Evolutionary conservation across 2,888 invertebrate species (phyloP).

Genomic region (Camptogramma bilineatum): DNA sequence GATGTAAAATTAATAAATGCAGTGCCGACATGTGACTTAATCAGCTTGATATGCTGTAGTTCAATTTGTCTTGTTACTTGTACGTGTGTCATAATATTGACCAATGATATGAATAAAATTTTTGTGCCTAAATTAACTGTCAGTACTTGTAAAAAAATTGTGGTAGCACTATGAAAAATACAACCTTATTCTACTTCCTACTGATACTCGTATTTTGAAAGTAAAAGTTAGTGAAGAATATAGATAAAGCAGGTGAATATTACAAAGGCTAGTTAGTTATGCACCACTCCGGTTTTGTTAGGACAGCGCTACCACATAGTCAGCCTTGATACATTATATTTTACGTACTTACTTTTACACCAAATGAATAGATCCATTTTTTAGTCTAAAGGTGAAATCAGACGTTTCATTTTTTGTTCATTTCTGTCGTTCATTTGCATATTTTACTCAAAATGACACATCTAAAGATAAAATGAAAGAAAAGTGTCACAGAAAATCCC

Average conservation of each 20-base stretch:
- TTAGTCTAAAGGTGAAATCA: too few relatives aligned
- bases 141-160: background rate
- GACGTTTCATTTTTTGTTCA: too few relatives aligned
- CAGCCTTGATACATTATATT: background rate
- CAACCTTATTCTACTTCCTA: too few relatives aligned
- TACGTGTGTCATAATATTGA: slow-evolving; percentile 33
- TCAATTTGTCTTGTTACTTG: slow-evolving; percentile 33
- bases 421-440: too few relatives aligned
- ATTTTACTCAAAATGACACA: too few relatives aligned
- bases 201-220: too few relatives aligned
- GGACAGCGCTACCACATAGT: background rate
- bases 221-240: too few relatives aligned
- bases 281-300: background rate
- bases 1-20: slow-evolving; percentile 27
- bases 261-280: background rate
- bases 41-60: slow-evolving; percentile 20
- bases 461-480: too few relatives aligned
- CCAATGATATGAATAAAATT: slow-evolving; percentile 26
- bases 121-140: slow-evolving; percentile 4
- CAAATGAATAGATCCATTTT: too few relatives aligned
- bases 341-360: background rate
- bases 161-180: too few relatives aligned
- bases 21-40: slow-evolving; percentile 29
- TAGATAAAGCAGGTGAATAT: background rate
- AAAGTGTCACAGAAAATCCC: too few relatives aligned